A percentile compares a stretch with the other conserved stretches of the same genome.
Evolutionary conservation across 2,113 vertebrate species (phyloP).

Genomic region (Hydropotes inermis): DNA sequence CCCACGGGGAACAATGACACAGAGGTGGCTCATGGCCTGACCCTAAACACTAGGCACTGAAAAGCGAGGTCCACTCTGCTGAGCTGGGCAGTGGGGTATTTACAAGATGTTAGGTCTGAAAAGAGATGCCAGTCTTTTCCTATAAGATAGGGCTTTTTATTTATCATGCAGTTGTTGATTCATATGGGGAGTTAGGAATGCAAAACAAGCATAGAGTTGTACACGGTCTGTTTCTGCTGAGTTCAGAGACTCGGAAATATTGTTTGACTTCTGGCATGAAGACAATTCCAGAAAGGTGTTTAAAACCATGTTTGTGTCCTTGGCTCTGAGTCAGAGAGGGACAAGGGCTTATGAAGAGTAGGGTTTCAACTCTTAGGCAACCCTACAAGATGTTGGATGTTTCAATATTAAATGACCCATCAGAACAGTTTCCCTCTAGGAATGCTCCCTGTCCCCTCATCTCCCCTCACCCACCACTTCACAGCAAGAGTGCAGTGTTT

Average conservation of each 20-base stretch:
- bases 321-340: background rate
- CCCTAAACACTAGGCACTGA: background rate
- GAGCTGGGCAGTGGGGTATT: background rate
- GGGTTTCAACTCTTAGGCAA: background rate
- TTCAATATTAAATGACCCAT: background rate
- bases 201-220: background rate
- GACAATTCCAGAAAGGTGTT: background rate
- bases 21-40: background rate
- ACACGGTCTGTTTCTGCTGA: background rate
- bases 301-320: background rate
- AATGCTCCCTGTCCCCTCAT: background rate
- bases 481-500: background rate
- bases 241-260: slow-evolving; percentile 30
- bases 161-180: background rate
- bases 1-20: slow-evolving; percentile 18
- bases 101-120: background rate
- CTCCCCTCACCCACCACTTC: background rate
- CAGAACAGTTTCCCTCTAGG: background rate
- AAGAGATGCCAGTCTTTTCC: slow-evolving; percentile 33
- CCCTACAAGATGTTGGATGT: background rate
- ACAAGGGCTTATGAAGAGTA: background rate
- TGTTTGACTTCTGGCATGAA: slow-evolving; percentile 12
- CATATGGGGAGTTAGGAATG: background rate
- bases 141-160: slow-evolving; percentile 31
- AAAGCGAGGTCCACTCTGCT: background rate